Conservation (phyloP, 2,113 vertebrate species). For the Phalacrocorax pelagicus region DNA sequence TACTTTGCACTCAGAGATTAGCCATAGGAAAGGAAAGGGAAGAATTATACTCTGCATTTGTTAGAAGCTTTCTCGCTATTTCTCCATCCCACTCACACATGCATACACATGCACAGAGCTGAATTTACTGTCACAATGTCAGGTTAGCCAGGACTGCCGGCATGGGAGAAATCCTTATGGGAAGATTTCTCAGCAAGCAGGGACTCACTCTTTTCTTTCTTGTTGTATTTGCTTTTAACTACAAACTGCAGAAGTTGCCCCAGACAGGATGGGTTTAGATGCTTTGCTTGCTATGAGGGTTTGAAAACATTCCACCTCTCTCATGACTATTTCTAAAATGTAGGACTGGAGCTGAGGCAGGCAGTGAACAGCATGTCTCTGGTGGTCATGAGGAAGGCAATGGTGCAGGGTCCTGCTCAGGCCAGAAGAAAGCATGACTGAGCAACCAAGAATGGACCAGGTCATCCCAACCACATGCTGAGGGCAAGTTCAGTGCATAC, state of each 20-base stretch:
- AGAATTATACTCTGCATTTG: constrained; percentile 35
- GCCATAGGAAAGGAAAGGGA: constrained; percentile 21
- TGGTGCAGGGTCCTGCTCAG: neutral
- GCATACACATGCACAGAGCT: constrained; percentile 16
- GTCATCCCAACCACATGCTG: neutral
- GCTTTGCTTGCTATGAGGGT: neutral
- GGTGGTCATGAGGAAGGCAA: neutral
- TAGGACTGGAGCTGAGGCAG: neutral
- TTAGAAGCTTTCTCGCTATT: neutral
- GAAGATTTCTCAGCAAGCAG: neutral
- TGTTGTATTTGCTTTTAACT: neutral
- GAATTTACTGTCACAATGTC: constrained; percentile 39
- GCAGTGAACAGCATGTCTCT: neutral
- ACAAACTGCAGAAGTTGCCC: neutral
- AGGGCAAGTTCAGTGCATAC: neutral
- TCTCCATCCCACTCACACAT: neutral
- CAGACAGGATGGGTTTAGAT: neutral
- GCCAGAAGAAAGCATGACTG: neutral
- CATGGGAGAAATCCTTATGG: neutral
- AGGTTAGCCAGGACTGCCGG: neutral
- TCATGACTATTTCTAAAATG: neutral
- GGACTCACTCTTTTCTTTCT: neutral
- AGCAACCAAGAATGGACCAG: neutral
- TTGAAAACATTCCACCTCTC: neutral
- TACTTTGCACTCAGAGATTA: constrained; percentile 67